These are phyloP conservation scores for Tragelaphus scriptus DNA, from an alignment of 2,113 vertebrate species.

Conservation along the genomic window DNA sequence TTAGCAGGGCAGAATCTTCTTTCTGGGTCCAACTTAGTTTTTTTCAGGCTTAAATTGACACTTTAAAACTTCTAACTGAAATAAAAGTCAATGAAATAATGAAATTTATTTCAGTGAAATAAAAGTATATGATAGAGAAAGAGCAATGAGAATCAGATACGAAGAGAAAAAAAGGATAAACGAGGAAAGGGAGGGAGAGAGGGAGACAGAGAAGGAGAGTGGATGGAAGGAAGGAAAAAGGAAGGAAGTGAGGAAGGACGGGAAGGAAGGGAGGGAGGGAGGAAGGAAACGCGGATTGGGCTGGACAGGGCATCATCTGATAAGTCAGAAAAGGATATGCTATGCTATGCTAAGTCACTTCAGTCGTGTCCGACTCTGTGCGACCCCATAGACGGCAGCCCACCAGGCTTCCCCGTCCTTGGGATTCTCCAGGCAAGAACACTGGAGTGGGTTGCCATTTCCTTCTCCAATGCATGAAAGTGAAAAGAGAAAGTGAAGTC, in stretches of 20 bases:
- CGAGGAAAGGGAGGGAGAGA: fast-evolving
- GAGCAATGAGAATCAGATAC: not conserved
- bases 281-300: fast-evolving
- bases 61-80: not conserved
- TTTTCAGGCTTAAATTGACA: not conserved
- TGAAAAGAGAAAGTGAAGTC: too few relatives aligned
- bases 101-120: too few relatives aligned
- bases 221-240: fast-evolving
- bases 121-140: not conserved
- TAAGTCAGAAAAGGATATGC: not conserved
- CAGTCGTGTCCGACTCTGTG: too few relatives aligned
- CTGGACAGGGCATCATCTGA: not conserved
- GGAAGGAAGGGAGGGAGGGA: fast-evolving
- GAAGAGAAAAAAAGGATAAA: not conserved
- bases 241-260: fast-evolving
- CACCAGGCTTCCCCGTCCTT: too few relatives aligned
- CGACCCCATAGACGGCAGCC: too few relatives aligned
- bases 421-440: too few relatives aligned
- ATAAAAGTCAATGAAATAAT: not conserved
- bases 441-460: too few relatives aligned
- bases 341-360: too few relatives aligned
- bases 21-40: not conserved
- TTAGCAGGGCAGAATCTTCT: not conserved
- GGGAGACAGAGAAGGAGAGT: not conserved
- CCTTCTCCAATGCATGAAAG: too few relatives aligned